Evolutionary conservation across 2,888 invertebrate genomes (phyloP), one percentile per base, ranked within the genome.

Genomic region (Phyllotreta striolata): DNA sequence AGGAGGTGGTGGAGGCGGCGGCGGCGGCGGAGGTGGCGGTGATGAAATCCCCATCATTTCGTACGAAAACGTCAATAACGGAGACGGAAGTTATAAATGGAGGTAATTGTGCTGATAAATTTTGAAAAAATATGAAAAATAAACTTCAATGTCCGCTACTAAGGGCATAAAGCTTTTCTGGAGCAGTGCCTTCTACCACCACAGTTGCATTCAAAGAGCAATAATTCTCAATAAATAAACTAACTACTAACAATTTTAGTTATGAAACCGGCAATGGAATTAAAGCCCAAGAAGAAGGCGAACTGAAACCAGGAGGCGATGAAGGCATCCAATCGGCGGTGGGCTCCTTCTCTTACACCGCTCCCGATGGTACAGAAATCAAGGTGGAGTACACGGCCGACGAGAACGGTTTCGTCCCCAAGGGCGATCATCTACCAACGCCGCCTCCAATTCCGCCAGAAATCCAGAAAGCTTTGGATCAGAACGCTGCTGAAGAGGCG

Each of bases 391-490:
- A 88, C 73, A 83, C 85, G 0, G 88, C 88, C 44, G 88, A 89
- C 74, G 88, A 88, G 74, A 88, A 87, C 66, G 89, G 89, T 56
- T 89, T 89, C 79, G 86, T 85, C 63, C 86, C 88, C 1, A 55
- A 55, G 55, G 73, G 85, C 43, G 83, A 82, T 14, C 85, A 88
- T 70, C 76, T 88, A 51, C 88, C 88, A 10, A 87, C 87, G 0
- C 85, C 88, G 6, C 88, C 88, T 2, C 88, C 88, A 57, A 86
- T 88, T 68, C 88, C 88, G n/a, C 86, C 85, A 70, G 88, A 85
- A 39, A 88, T 89, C 69, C 82, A 84, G 61, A 85, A 85, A 73
- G 83, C 87, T 0, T 76, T 88, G 52, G 85, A 85, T 54, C 80
- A 83, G 24, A 82, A 81, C 37, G 84, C 84, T 9, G 85, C 84